Evolutionary conservation across 2,113 vertebrate genomes (phyloP).

Genomic region (Coptodon rendalli): DNA sequence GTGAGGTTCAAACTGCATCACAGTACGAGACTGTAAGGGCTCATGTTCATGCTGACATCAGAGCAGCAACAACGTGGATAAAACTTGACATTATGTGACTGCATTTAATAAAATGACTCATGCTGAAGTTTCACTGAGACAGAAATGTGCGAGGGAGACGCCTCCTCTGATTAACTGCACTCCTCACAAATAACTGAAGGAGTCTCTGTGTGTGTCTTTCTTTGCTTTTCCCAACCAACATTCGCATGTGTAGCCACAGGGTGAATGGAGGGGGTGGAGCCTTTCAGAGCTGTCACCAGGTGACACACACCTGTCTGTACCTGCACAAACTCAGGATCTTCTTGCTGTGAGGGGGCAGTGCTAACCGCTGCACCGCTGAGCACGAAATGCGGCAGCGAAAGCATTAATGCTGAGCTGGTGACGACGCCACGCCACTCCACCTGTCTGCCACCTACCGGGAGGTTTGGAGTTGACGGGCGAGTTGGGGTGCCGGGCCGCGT

Average conservation of each 20-base stretch:
- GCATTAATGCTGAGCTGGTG: rapidly evolving
- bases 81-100: background rate
- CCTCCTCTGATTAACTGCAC: background rate
- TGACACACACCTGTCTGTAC: background rate
- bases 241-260: background rate
- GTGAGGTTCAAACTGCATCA: background rate
- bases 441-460: constrained; percentile 70
- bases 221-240: background rate
- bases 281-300: background rate
- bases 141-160: background rate
- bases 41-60: background rate
- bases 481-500: constrained; percentile 81
- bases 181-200: background rate
- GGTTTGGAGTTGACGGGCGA: constrained; percentile 88
- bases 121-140: rapidly evolving
- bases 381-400: background rate
- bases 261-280: background rate
- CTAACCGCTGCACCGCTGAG: background rate
- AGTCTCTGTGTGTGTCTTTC: background rate
- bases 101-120: background rate
- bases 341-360: background rate
- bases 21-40: rapidly evolving
- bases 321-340: background rate
- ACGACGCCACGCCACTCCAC: rapidly evolving
- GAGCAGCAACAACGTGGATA: rapidly evolving